These are phyloP conservation scores for Bedellia somnulentella DNA, from an alignment of 2,888 invertebrate genomes.

Conservation along the genomic window DNA sequence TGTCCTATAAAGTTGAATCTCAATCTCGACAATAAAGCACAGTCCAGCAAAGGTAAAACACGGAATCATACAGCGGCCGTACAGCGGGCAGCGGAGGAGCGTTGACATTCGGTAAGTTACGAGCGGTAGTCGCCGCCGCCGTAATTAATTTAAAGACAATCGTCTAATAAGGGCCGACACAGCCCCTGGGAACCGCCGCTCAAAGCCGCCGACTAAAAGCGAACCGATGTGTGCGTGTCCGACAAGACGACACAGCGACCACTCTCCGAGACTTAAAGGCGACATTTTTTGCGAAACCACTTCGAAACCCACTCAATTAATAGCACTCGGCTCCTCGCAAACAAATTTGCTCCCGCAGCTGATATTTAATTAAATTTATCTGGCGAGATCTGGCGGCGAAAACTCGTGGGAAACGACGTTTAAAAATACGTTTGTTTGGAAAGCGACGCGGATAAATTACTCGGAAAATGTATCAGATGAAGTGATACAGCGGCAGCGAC, in stretches of 20 bases:
- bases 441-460: constrained; percentile 5
- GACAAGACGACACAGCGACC: constrained; percentile 11
- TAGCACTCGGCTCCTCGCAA: constrained; percentile 1
- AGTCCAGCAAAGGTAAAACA: too few species aligned
- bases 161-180: too few species aligned
- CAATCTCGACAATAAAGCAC: too few species aligned
- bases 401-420: constrained; percentile 2
- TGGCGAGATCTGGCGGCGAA: constrained; percentile 26
- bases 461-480: constrained; percentile 16
- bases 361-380: constrained; percentile 56
- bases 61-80: too few species aligned
- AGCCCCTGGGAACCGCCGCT: constrained; percentile 18
- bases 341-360: constrained; percentile 17
- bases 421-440: constrained; percentile 2
- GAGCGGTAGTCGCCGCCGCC: too few species aligned
- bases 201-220: too few species aligned
- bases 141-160: constrained; percentile 44
- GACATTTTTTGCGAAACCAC: not conserved
- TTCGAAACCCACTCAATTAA: not conserved
- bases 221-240: too few species aligned
- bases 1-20: too few species aligned
- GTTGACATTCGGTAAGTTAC: too few species aligned
- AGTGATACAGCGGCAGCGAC: constrained; percentile 19
- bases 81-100: too few species aligned
- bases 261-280: not conserved